Evolutionary conservation across 2,888 invertebrate species (phyloP).

Genomic region (Crossocerus cetratus): DNA sequence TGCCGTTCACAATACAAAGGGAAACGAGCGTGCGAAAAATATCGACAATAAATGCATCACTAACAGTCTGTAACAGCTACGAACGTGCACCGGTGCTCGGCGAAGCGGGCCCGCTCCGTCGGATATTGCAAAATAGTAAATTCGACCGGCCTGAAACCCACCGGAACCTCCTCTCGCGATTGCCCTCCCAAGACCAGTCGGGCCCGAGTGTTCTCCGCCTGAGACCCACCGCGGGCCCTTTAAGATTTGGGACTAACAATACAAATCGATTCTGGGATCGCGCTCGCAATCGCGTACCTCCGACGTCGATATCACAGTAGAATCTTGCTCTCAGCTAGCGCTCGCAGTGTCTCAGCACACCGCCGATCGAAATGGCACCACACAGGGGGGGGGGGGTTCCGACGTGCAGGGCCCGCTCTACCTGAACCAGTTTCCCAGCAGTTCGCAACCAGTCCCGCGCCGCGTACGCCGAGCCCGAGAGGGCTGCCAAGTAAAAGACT

Average conservation of each 20-base stretch:
- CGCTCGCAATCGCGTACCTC: no score
- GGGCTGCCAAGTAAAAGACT: constrained; percentile 14
- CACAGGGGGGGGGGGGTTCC: constrained; percentile 43
- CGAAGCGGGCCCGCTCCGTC: constrained; percentile 35
- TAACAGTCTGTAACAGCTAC: constrained; percentile 28
- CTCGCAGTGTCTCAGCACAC: constrained; percentile 21
- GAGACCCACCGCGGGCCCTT: no score
- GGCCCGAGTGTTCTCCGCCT: no score
- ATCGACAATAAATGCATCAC: constrained; percentile 40
- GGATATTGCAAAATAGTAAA: constrained; percentile 54
- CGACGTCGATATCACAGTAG: constrained; percentile 50
- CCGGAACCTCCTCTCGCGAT: neutral
- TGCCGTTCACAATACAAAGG: constrained; percentile 32
- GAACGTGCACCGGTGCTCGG: constrained; percentile 25
- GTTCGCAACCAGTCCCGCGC: constrained; percentile 52
- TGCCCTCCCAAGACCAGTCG: no score
- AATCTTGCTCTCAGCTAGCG: constrained; percentile 29
- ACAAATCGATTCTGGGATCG: no score
- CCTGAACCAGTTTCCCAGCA: constrained; percentile 58
- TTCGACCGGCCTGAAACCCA: constrained; percentile 46
- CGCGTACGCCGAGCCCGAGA: constrained; percentile 49
- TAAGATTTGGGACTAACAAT: no score
- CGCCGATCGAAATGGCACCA: constrained; percentile 63
- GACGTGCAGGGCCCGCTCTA: constrained; percentile 50
- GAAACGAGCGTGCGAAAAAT: constrained; percentile 43